Percentiles rank a stretch among this genome's conserved stretches.
Evolutionary conservation across 2,113 vertebrate genomes (phyloP).

Genomic region (Bufo gargarizans): DNA sequence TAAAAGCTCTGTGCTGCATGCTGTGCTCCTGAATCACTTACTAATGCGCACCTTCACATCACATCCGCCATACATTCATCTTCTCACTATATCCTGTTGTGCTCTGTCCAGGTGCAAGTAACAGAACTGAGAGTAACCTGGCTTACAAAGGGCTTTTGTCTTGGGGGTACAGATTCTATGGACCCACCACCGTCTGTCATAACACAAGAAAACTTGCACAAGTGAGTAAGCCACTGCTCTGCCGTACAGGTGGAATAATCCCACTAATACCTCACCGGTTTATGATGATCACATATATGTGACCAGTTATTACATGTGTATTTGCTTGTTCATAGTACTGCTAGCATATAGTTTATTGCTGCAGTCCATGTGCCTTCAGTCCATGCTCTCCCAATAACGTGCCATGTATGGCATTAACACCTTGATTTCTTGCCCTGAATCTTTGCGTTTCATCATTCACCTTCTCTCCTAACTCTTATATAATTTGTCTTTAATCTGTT

Average conservation of each 20-base stretch:
- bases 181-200: constrained; percentile 92
- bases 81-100: background rate
- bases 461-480: background rate
- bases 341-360: background rate
- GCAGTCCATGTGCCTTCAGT: too few species aligned
- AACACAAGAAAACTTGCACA: constrained; percentile 90
- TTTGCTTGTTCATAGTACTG: background rate
- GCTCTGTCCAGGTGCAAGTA: constrained; percentile 85
- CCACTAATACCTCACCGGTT: background rate
- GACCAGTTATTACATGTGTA: background rate
- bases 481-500: background rate
- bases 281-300: background rate
- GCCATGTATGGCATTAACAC: background rate
- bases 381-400: background rate
- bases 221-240: constrained; percentile 70
- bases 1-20: background rate
- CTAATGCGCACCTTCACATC: background rate
- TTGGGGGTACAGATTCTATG: constrained; percentile 92
- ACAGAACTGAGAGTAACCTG: constrained; percentile 95
- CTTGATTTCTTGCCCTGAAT: background rate
- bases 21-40: background rate
- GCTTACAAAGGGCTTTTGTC: constrained; percentile 99
- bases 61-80: background rate
- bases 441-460: background rate
- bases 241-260: background rate